These are phyloP conservation scores for Ceramica pisi DNA, from an alignment of 2,888 invertebrate genomes.

Conservation along the genomic window DNA sequence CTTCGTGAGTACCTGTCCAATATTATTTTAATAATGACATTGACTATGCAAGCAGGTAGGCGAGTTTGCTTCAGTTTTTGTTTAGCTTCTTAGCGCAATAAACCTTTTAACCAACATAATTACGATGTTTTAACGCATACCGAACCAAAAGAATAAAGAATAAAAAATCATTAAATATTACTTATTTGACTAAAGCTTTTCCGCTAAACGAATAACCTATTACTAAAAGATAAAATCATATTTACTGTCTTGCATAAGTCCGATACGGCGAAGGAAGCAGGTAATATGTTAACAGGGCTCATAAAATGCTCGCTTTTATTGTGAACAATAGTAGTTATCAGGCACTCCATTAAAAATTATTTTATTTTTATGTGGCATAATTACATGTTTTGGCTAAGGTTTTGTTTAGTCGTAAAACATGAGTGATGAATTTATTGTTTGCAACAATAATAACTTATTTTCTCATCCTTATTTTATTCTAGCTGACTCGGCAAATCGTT, in stretches of 20 bases:
- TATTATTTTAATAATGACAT: no score
- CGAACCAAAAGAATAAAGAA: no score
- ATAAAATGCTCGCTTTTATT: constrained; percentile 54
- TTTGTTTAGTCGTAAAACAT: neutral
- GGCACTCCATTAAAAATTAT: constrained; percentile 48
- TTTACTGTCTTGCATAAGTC: constrained; percentile 43
- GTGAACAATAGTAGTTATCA: constrained; percentile 28
- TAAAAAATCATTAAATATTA: no score
- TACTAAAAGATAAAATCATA: constrained; percentile 38
- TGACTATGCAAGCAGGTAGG: no score
- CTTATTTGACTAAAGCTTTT: neutral
- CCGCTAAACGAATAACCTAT: constrained; percentile 27
- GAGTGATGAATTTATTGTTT: neutral
- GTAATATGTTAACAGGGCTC: constrained; percentile 38
- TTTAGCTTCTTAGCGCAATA: no score
- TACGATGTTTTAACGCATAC: no score
- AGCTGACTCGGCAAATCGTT: no score
- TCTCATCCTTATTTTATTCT: neutral
- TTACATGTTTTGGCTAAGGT: constrained; percentile 26
- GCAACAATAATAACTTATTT: no score
- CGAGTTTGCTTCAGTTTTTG: no score
- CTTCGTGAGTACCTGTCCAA: no score
- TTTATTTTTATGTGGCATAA: constrained; percentile 29
- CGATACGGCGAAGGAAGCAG: constrained; percentile 12
- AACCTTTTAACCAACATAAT: no score